Percentiles rank a stretch among this genome's conserved stretches.
phyloP scores from a whole-genome alignment of 2,888 invertebrate genomes.

The Macrosiphum euphorbiae region DNA sequence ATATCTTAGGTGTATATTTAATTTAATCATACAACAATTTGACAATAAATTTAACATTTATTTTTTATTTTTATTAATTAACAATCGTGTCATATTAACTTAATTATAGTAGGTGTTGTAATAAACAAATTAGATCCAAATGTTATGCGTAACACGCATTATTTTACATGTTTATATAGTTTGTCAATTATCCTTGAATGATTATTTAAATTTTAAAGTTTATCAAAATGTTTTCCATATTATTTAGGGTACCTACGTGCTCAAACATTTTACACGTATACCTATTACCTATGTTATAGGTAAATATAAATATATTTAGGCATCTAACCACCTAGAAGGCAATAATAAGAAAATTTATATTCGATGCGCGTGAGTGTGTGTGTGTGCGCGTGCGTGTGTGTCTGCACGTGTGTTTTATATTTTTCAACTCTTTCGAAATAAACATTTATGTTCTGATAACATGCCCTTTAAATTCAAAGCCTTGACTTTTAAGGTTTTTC shows the following conservation, averaged over 20 bases:
- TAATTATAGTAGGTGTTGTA: not conserved
- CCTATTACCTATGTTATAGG: not conserved
- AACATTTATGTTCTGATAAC: conserved; percentile 19
- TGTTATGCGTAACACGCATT: not conserved
- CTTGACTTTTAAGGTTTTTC: conserved; percentile 56
- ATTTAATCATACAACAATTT: not conserved
- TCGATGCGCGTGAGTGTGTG: not conserved
- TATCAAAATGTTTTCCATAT: not conserved
- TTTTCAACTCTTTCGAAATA: conserved; percentile 2
- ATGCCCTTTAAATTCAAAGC: conserved; percentile 27
- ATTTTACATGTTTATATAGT: not conserved
- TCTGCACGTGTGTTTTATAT: not conserved
- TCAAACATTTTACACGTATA: not conserved
- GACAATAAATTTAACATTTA: not conserved
- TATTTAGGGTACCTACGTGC: not conserved
- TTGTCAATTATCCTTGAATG: conserved; percentile 5
- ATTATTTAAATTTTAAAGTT: not conserved
- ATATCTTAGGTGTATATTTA: not conserved
- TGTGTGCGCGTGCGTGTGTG: not conserved
- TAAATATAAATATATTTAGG: not conserved
- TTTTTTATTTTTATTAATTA: not conserved
- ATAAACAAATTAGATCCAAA: not conserved
- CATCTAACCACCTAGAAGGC: not conserved
- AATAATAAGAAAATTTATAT: not conserved
- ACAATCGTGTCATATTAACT: not conserved